Percentiles rank a stretch among this genome's conserved stretches.
phyloP scores from a whole-genome alignment of 2,113 vertebrate species.

The Engraulis encrasicolus region DNA sequence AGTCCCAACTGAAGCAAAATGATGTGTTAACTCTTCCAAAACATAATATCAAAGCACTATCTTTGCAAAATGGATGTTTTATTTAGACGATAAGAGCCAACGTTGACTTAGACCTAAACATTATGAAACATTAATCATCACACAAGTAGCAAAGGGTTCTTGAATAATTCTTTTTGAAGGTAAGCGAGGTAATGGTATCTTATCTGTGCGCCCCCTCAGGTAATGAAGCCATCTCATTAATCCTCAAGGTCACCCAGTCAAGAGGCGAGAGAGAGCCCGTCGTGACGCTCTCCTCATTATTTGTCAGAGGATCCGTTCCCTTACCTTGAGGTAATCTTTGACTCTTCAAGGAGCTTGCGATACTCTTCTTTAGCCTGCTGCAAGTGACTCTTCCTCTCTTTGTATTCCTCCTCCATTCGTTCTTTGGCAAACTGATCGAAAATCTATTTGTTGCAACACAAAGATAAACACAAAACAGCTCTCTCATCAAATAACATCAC shows the following conservation, averaged over 20 bases:
- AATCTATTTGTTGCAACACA: constrained; percentile 69
- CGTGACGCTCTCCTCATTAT: neutral
- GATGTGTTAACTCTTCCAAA: constrained; percentile 10
- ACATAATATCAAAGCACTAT: neutral
- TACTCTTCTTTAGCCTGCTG: constrained; percentile 89
- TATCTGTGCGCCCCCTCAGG: neutral
- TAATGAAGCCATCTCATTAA: constrained; percentile 4
- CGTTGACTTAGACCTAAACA: neutral
- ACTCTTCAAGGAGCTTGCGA: constrained; percentile 88
- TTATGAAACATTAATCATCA: constrained; percentile 39
- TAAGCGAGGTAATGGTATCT: neutral
- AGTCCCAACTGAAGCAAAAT: constrained; percentile 6
- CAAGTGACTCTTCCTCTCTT: constrained; percentile 86
- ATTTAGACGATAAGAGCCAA: constrained; percentile 29
- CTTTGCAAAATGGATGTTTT: constrained; percentile 27
- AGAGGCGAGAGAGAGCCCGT: neutral
- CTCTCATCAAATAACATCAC: neutral
- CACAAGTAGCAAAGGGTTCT: constrained; percentile 10
- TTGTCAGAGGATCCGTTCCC: neutral
- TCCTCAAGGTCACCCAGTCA: constrained; percentile 10
- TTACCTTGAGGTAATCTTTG: constrained; percentile 88
- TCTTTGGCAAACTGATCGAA: constrained; percentile 95
- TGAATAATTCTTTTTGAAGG: constrained; percentile 24
- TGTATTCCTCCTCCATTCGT: constrained; percentile 88
- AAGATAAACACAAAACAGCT: neutral